Base-by-base conservation (phyloP, 2,888 invertebrate genomes). In the Dasysyrphus albostriatus region DNA sequence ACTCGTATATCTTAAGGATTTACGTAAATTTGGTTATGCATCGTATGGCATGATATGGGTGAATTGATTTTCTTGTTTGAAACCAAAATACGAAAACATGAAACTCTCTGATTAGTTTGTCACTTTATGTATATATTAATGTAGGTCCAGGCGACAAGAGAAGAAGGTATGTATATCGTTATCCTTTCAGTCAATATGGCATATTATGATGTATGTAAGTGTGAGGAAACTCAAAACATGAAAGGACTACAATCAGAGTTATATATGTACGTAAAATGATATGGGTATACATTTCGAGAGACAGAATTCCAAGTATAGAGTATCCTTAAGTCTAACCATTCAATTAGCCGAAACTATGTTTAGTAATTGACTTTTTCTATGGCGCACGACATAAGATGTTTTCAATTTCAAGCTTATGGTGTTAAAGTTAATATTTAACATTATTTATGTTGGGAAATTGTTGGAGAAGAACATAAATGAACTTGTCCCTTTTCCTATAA, bases 1-100 rank as follows among this genome's bases (percentile, higher is more conserved):
- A 32, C 34, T 32, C n/a, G 9, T n/a, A 61, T 54, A 24, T 24
- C 24, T 49, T 51, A 54, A n/a, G 54, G 63, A 72, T 63, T 63
- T 78, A 42, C 34, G 42, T 37, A 59, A 51, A 44, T 63, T 63
- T 16, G 5, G 29, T 44, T 63, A 78, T 63, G 34, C 61, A 69
- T 69, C 14, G 44, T 3, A 42, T 29, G 44, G n/a, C 24, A 24
- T 24, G 24, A 24, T 47, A 63, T 63, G 56, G 56, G 65, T 70
- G 70, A 76, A 82, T 76, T 70, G 76, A 76, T 82, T 76, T 58
- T 56, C 70, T 19, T 58, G 76, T 70, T n/a, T 72, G 14, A 49
- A 76, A 56, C 54, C 69, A 61, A 75, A 44, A 70, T 63, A 61
- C 54, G 49, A 24, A 69, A 70, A 76, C 76, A 76, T 65, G 67